Percentiles rank a stretch among this genome's conserved stretches.
phyloP scores from a whole-genome alignment of 2,113 vertebrate species.

The Pseudorhombus dupliciocellatus region DNA sequence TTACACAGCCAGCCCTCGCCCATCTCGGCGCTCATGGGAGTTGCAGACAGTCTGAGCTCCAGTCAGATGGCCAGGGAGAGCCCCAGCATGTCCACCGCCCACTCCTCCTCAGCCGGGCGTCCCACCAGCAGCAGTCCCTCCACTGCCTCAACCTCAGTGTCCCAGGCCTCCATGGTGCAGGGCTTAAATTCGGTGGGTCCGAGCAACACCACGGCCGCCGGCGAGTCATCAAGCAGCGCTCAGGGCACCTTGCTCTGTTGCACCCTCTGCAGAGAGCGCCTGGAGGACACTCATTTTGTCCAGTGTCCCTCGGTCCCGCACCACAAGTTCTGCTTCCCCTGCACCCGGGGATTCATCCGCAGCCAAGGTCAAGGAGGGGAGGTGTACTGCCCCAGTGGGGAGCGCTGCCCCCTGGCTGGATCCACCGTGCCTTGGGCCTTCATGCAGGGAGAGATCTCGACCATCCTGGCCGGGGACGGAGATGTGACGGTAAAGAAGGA shows the following conservation, averaged over 20 bases:
- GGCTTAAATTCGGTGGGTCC: slow-evolving; percentile 58
- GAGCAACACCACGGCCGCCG: slow-evolving; percentile 50
- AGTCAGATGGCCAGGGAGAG: slow-evolving; percentile 85
- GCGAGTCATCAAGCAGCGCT: slow-evolving; percentile 63
- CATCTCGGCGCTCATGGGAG: slow-evolving; percentile 89
- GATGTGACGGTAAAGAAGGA: slow-evolving; percentile 92
- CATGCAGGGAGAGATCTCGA: slow-evolving; percentile 93
- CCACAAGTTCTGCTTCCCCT: slow-evolving; percentile 94
- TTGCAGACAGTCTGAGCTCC: slow-evolving; percentile 85
- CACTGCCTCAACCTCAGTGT: slow-evolving; percentile 76
- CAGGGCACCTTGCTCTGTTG: slow-evolving; percentile 86
- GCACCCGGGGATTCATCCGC: slow-evolving; percentile 89
- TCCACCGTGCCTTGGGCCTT: slow-evolving; percentile 92
- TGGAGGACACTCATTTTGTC: slow-evolving; percentile 89
- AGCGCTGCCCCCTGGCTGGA: slow-evolving; percentile 89
- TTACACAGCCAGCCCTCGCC: slow-evolving; percentile 85
- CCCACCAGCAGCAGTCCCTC: slow-evolving; percentile 84
- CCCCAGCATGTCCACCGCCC: slow-evolving; percentile 71
- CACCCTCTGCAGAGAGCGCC: slow-evolving; percentile 87
- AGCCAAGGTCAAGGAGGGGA: slow-evolving; percentile 86
- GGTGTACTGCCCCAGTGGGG: slow-evolving; percentile 91
- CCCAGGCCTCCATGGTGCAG: slow-evolving; percentile 74
- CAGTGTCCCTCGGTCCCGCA: slow-evolving; percentile 89
- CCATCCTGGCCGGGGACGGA: slow-evolving; percentile 86
- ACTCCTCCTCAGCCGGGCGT: slow-evolving; percentile 73